phyloP scores from a whole-genome alignment of 1,140 invertebrate species.

The Dolichoris vasculosae region DNA sequence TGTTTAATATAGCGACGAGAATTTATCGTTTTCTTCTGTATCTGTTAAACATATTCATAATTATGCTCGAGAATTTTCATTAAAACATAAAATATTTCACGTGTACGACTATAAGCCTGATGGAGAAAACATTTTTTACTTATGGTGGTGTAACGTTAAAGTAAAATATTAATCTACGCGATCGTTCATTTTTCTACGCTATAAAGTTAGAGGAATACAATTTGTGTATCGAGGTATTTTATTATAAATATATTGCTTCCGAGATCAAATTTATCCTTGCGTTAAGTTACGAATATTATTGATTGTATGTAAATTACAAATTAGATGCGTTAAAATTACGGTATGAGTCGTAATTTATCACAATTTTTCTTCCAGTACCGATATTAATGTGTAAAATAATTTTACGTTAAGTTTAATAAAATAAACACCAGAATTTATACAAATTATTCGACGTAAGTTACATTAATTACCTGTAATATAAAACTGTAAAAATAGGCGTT shows the following conservation, averaged over 20 bases:
- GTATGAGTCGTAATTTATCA: too few species aligned
- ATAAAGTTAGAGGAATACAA: neutral
- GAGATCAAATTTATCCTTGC: neutral
- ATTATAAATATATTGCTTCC: neutral
- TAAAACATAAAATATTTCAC: neutral
- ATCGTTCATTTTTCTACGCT: neutral
- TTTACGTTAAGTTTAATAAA: too few species aligned
- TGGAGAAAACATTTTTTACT: neutral
- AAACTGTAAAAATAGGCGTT: too few species aligned
- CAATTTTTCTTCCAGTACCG: too few species aligned
- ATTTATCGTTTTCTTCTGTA: conserved; percentile 25
- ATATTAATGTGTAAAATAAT: too few species aligned
- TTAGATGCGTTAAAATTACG: too few species aligned
- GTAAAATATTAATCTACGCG: neutral
- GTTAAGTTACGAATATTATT: too few species aligned
- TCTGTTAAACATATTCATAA: conserved; percentile 29
- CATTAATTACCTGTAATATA: too few species aligned
- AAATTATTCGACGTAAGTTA: too few species aligned
- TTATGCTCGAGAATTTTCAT: neutral
- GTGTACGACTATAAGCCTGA: neutral
- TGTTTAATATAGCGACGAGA: neutral
- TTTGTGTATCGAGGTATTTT: neutral
- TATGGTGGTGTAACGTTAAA: neutral
- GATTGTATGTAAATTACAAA: too few species aligned
- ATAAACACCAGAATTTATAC: too few species aligned